These are phyloP conservation scores for Marasmarcha lunaedactyla DNA, from an alignment of 2,888 invertebrate species.

Conservation along the genomic window DNA sequence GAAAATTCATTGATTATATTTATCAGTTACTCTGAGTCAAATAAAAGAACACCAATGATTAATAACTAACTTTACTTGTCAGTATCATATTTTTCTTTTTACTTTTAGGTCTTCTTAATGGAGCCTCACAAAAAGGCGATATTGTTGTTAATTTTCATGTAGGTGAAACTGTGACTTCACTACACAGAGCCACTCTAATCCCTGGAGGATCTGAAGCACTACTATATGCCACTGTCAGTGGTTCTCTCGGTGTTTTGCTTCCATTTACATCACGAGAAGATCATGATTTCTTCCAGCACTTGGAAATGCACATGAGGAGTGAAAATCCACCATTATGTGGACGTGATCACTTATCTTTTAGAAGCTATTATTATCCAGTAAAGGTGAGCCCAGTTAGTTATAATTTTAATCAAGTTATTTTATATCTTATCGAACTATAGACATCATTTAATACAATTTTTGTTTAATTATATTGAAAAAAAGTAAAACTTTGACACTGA, in stretches of 20 bases:
- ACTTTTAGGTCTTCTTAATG: constrained; percentile 85
- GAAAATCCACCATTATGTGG: constrained; percentile 97
- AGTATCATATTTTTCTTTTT: background rate
- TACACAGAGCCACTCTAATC: constrained; percentile 95
- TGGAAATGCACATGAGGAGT: constrained; percentile 99
- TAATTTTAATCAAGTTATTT: constrained; percentile 2
- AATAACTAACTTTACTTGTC: constrained; percentile 18
- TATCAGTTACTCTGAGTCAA: background rate
- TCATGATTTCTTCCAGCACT: constrained; percentile 98
- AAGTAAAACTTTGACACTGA: too few species aligned
- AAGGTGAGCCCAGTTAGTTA: constrained; percentile 72
- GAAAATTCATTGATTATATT: constrained; percentile 54
- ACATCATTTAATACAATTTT: too few species aligned
- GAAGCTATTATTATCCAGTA: constrained; percentile 97
- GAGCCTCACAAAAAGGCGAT: constrained; percentile 98
- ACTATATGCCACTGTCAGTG: constrained; percentile 95
- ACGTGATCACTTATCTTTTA: constrained; percentile 95
- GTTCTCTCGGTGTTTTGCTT: constrained; percentile 92
- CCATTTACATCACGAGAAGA: constrained; percentile 97
- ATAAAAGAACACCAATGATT: constrained; percentile 53
- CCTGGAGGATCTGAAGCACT: constrained; percentile 98
- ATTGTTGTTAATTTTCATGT: constrained; percentile 93
- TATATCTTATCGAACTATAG: constrained; percentile 10
- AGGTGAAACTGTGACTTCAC: constrained; percentile 95
- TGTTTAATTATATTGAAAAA: too few species aligned